Conservation (phyloP, 2,888 invertebrate species). For the Saturnia pavonia region DNA sequence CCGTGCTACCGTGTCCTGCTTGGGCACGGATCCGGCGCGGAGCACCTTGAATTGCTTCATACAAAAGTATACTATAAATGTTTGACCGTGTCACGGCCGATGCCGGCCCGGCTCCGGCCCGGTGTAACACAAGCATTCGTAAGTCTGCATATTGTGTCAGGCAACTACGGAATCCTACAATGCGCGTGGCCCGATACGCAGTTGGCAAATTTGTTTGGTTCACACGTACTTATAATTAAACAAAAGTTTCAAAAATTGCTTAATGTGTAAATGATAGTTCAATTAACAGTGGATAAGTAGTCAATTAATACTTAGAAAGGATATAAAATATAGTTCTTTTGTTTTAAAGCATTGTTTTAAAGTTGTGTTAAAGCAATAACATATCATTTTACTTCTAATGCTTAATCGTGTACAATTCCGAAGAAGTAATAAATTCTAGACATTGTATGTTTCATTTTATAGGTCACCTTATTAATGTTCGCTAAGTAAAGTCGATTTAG, state of each 20-base stretch:
- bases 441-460: background rate
- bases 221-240: too few species aligned
- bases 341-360: background rate
- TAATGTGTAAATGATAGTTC: background rate
- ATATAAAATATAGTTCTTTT: background rate
- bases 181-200: too few species aligned
- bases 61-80: too few species aligned
- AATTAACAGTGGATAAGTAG: background rate
- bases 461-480: background rate
- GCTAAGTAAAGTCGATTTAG: background rate
- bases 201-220: too few species aligned
- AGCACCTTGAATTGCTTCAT: too few species aligned
- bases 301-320: background rate
- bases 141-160: too few species aligned
- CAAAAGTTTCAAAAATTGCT: background rate
- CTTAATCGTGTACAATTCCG: background rate
- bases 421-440: background rate
- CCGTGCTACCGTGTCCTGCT: too few species aligned
- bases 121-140: too few species aligned
- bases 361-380: background rate
- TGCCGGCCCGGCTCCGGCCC: too few species aligned
- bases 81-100: too few species aligned
- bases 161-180: too few species aligned
- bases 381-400: background rate
- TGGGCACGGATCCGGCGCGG: too few species aligned